Conservation (phyloP, 2,888 invertebrate species). For the Rhingia campestris region DNA sequence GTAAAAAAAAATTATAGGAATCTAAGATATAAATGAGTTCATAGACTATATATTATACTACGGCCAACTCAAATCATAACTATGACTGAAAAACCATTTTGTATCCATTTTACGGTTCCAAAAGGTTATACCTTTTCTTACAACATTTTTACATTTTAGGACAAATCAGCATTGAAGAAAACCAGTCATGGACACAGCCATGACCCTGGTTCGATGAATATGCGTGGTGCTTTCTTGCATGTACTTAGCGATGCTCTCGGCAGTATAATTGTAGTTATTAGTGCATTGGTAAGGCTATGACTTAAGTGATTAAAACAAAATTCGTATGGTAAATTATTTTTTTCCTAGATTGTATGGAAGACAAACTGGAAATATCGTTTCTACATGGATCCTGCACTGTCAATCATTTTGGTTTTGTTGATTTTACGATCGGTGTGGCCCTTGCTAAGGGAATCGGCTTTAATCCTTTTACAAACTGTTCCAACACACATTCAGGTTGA, state of each 20-base stretch:
- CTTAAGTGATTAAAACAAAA: conserved; percentile 13
- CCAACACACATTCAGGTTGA: conserved; percentile 95
- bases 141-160: conserved; percentile 69
- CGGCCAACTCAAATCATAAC: no score
- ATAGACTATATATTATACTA: no score
- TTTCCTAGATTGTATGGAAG: conserved; percentile 87
- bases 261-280: conserved; percentile 88
- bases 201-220: conserved; percentile 95
- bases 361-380: conserved; percentile 91
- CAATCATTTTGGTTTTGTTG: conserved; percentile 92
- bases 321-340: conserved; percentile 30
- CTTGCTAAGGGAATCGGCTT: conserved; percentile 94
- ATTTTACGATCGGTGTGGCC: conserved; percentile 96
- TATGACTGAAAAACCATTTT: no score
- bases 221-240: conserved; percentile 99
- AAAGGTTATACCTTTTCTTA: no score
- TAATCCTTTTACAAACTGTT: conserved; percentile 98
- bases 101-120: no score
- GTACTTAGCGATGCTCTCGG: conserved; percentile 98
- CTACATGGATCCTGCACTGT: conserved; percentile 97
- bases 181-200: conserved; percentile 84
- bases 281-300: conserved; percentile 84
- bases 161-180: conserved; percentile 80
- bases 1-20: no score
- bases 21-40: no score